Conservation (phyloP, 2,888 invertebrate genomes). For the Allacma fusca region DNA sequence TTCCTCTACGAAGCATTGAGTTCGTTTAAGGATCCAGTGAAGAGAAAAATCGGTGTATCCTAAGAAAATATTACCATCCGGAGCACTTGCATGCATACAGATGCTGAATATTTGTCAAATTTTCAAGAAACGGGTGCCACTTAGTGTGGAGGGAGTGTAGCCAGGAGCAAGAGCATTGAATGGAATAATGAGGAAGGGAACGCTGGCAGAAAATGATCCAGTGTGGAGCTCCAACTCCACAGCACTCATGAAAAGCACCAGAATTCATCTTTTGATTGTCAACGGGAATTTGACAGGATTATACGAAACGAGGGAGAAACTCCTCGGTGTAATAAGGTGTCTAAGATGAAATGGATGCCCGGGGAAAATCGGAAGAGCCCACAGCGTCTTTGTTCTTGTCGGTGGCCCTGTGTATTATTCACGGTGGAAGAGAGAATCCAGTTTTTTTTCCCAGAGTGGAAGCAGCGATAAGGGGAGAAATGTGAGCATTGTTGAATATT, state of each 20-base stretch:
- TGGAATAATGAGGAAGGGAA: neutral
- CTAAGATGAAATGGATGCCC: neutral
- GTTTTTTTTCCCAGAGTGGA: neutral
- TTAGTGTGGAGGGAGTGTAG: neutral
- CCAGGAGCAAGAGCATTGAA: neutral
- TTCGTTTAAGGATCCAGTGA: too few species aligned
- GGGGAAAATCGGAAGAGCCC: constrained; percentile 20
- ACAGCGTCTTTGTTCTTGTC: constrained; percentile 27
- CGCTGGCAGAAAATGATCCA: neutral
- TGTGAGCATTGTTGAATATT: neutral
- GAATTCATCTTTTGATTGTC: constrained; percentile 13
- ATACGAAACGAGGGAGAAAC: neutral
- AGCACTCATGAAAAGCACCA: neutral
- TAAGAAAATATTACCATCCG: too few species aligned
- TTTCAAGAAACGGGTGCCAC: neutral
- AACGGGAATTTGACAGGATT: constrained; percentile 16
- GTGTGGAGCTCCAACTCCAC: too few species aligned
- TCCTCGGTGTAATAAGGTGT: neutral
- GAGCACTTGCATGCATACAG: neutral
- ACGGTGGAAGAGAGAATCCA: neutral
- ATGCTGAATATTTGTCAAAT: neutral
- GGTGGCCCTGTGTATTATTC: neutral
- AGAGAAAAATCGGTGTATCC: too few species aligned
- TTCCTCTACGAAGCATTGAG: too few species aligned
- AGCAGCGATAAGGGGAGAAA: constrained; percentile 2